These are phyloP conservation scores for Meta bourneti DNA, from an alignment of 2,888 invertebrate genomes.

Conservation along the genomic window DNA sequence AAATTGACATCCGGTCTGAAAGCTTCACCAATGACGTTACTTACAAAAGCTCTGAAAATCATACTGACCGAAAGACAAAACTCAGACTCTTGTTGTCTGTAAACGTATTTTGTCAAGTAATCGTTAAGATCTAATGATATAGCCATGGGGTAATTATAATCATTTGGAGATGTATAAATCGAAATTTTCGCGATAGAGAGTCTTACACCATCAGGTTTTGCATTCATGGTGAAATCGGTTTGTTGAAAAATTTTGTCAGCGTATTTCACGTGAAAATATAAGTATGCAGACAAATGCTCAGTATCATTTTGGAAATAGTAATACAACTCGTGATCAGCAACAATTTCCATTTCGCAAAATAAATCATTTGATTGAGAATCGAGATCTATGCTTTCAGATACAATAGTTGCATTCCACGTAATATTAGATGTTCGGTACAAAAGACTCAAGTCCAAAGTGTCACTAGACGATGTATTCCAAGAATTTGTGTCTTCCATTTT, in stretches of 20 bases:
- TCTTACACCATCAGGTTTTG: constrained; percentile 79
- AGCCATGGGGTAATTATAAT: constrained; percentile 53
- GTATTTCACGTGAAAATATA: constrained; percentile 78
- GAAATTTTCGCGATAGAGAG: constrained; percentile 76
- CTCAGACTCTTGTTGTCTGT: constrained; percentile 26
- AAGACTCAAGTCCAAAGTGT: background rate
- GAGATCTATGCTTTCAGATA: background rate
- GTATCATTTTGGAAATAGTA: constrained; percentile 62
- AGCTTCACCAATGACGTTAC: constrained; percentile 64
- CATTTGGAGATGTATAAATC: constrained; percentile 43
- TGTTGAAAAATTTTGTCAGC: constrained; percentile 79
- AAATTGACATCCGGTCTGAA: constrained; percentile 33
- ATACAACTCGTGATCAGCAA: constrained; percentile 79
- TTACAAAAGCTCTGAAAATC: constrained; percentile 24
- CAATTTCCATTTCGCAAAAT: constrained; percentile 78
- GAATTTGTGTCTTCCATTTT: constrained; percentile 10
- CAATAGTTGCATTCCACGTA: background rate
- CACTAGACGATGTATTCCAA: background rate
- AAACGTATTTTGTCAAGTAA: constrained; percentile 30
- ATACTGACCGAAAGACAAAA: constrained; percentile 69
- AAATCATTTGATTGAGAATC: background rate
- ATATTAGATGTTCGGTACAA: constrained; percentile 12
- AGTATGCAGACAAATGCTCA: constrained; percentile 75
- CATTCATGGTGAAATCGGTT: constrained; percentile 80
- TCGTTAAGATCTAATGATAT: background rate